Base-by-base conservation (phyloP, 1,140 invertebrate species). In the Drosophila watanabei region DNA sequence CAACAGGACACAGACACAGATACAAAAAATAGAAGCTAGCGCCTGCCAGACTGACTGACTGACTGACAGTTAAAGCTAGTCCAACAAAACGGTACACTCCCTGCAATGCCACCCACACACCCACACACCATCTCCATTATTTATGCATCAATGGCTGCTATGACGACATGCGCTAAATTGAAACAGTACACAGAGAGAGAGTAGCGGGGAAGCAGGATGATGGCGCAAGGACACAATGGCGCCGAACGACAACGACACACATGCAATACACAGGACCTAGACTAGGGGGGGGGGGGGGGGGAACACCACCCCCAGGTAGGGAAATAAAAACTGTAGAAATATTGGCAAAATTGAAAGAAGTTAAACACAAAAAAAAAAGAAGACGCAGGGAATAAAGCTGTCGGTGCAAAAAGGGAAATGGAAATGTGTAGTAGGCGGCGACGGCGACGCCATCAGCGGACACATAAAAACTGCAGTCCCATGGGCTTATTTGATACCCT, bases 121-220 rank as follows among this genome's bases (percentile, higher is more conserved):
- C 35, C 30, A 35, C 18, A 56, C 52, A 56, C 52, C 71, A 61
- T 57, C 77, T 79, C 84, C 85, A 88, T 88, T 88, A 88, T 88
- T 88, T 88, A 88, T 88, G 84, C 84, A 88, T 88, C 84, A 88
- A 88, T 88, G 81, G 85, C 84, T 88, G 84, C 84, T 88, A 88
- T 88, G 84, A 88, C 84, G 84, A 84, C 84, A 88, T 88, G 85
- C 84, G 84, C 84, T 88, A 88, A 88, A 88, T 88, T 88, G 84
- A 88, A 89, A 88, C 84, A 81, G 78, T 89, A 83, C 77, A 84
- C 72, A 84, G 70, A 60, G 76, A n/a, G 43, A n/a, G 51, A 11
- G 10, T 28, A 14, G 18, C 10, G n/a, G 24, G 8, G 4, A 49
- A 16, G 20, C 52, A 43, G 43, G 46, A 30, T 57, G 80, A 68